Evolutionary conservation across 2,888 invertebrate species (phyloP).

Genomic region (Ellobium chinense): DNA sequence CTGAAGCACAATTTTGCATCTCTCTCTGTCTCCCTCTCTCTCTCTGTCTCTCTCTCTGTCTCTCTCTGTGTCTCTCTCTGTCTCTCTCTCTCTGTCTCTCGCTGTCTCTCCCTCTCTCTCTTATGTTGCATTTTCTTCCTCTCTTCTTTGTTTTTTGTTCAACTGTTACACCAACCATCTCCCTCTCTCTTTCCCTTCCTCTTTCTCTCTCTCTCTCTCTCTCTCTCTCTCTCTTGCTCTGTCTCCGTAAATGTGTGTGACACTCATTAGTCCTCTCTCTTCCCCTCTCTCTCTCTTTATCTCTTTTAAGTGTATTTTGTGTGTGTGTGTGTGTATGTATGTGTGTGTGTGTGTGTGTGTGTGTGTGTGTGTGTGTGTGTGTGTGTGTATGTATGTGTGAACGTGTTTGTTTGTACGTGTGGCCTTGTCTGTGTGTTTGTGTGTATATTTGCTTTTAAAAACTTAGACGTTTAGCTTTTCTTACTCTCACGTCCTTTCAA

Average conservation of each 20-base stretch:
- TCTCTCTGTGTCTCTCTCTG: not conserved
- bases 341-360: too few species aligned
- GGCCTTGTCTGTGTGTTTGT: too few species aligned
- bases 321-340: too few species aligned
- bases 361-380: too few species aligned
- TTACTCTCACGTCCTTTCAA: too few species aligned
- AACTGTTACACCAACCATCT: not conserved
- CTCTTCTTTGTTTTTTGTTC: not conserved
- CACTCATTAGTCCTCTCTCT: not conserved
- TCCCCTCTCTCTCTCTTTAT: not conserved
- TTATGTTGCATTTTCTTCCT: not conserved
- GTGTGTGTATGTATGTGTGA: too few species aligned
- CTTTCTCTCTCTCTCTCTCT: not conserved
- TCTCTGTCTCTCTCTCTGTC: not conserved
- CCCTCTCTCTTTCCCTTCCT: not conserved
- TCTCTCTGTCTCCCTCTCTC: not conserved
- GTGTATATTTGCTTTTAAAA: too few species aligned
- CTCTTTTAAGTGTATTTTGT: not conserved
- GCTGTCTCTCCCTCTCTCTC: not conserved
- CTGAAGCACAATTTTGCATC: too few species aligned
- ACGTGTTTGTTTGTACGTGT: too few species aligned
- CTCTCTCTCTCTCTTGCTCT: not conserved
- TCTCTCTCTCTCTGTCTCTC: not conserved
- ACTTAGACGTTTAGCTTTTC: too few species aligned
- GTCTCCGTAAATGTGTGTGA: not conserved